These are phyloP conservation scores for Neria commutata DNA, from an alignment of 2,888 invertebrate genomes.

Conservation along the genomic window DNA sequence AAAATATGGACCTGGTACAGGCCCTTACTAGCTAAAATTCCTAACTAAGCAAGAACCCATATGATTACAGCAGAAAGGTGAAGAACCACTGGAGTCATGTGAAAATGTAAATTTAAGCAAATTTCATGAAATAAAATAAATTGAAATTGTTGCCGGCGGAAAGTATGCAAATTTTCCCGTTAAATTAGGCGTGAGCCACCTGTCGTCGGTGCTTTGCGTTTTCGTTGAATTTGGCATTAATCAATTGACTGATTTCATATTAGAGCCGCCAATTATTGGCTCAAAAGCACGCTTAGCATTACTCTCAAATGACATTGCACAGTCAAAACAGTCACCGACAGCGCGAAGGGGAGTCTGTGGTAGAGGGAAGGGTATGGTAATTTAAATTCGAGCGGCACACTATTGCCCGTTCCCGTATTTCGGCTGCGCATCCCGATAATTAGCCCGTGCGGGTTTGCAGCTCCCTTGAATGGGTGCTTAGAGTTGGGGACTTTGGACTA, in stretches of 20 bases:
- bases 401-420: background rate
- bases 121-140: background rate
- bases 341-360: no score
- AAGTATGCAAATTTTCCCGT: no score
- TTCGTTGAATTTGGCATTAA: conserved; percentile 4
- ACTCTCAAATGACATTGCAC: background rate
- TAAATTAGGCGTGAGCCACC: conserved; percentile 3
- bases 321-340: background rate
- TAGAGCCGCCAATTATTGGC: background rate
- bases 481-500: background rate
- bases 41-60: no score
- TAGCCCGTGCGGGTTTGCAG: background rate
- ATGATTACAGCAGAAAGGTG: no score
- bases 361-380: no score
- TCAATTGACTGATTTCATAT: background rate
- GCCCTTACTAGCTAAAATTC: no score
- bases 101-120: background rate
- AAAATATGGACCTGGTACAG: no score
- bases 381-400: background rate
- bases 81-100: no score
- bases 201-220: background rate
- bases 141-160: background rate
- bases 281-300: background rate
- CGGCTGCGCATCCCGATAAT: no score
- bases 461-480: background rate